Evolutionary conservation across 2,888 invertebrate genomes (phyloP).

Genomic region (Rhorus exstirpatorius): DNA sequence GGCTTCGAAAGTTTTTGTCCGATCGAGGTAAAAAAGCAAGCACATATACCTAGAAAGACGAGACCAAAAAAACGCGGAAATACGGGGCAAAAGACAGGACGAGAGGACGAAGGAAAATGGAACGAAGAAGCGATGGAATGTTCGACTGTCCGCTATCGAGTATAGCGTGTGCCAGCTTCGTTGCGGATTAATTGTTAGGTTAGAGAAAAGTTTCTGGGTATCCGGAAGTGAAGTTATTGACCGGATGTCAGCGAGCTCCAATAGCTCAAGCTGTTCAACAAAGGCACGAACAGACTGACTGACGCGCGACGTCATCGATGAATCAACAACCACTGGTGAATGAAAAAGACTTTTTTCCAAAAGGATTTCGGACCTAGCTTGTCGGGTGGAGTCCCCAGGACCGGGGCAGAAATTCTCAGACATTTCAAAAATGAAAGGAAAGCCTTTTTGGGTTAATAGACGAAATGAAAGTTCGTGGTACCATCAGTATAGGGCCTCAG

Average conservation of each 20-base stretch:
- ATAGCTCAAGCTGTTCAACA: not conserved
- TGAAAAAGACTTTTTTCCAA: too few species aligned
- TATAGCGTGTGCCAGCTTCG: not conserved
- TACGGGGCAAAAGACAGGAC: not conserved
- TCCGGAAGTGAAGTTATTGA: conserved; percentile 30
- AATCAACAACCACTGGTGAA: not conserved
- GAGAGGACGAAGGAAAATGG: conserved; percentile 2
- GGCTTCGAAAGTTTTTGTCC: conserved; percentile 17
- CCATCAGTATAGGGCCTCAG: too few species aligned
- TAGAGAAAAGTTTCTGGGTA: conserved; percentile 8
- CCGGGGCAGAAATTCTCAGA: too few species aligned
- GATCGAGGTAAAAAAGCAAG: not conserved
- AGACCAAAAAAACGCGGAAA: not conserved
- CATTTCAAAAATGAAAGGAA: too few species aligned
- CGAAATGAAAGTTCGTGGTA: too few species aligned
- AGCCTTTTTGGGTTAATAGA: too few species aligned
- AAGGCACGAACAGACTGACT: not conserved
- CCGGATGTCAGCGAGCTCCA: conserved; percentile 21
- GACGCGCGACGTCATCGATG: not conserved
- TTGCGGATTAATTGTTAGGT: not conserved
- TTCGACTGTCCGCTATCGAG: conserved; percentile 3
- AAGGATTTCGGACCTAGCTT: too few species aligned
- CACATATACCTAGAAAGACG: not conserved
- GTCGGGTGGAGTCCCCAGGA: too few species aligned
- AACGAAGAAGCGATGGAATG: not conserved